A percentile compares a stretch with the other conserved stretches of the same genome.
Conservation (phyloP, 2,797 vertebrate genomes). For the Epinephelus coioides region DNA sequence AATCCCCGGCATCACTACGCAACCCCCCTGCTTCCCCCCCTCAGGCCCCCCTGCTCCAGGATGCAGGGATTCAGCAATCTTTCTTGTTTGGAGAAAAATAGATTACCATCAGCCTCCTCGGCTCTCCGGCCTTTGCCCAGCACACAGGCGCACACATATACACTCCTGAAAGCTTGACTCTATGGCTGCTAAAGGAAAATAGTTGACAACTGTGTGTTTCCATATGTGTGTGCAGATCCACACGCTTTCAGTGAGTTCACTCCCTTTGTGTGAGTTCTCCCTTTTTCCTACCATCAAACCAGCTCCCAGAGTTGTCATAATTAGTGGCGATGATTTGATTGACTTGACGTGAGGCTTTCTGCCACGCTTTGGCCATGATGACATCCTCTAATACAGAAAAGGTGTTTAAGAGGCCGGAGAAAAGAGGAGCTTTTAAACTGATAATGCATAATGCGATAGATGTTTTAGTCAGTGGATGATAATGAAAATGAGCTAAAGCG, state of each 20-base stretch:
- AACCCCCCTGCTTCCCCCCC: conserved; percentile 32
- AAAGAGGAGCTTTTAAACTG: conserved; percentile 78
- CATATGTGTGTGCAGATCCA: background rate
- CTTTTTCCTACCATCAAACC: conserved; percentile 13
- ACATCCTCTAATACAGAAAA: conserved; percentile 55
- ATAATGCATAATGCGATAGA: conserved; percentile 77
- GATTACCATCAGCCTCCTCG: conserved; percentile 78
- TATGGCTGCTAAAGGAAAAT: conserved; percentile 32
- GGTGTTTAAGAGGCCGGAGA: conserved; percentile 59
- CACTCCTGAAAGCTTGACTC: conserved; percentile 42
- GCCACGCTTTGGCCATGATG: conserved; percentile 41
- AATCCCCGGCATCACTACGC: conserved; percentile 73
- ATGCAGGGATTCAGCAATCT: conserved; percentile 87
- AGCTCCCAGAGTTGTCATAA: conserved; percentile 33
- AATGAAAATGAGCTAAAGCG: conserved; percentile 81
- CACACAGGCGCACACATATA: conserved; percentile 39
- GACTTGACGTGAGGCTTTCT: conserved; percentile 55
- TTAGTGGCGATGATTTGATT: conserved; percentile 55
- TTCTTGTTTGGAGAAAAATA: conserved; percentile 88
- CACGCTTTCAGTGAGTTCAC: background rate
- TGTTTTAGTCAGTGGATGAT: conserved; percentile 78
- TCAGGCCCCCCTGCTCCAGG: conserved; percentile 70
- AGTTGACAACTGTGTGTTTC: conserved; percentile 16
- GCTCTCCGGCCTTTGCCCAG: conserved; percentile 58
- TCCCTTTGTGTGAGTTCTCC: background rate